Percentiles rank a stretch among this genome's conserved stretches.
Conservation (phyloP, 2,113 vertebrate species). For the Bos taurus region ARS-UCD2.0 NC_037337.1:57297501-57298000, state of each 20-base stretch:
- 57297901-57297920: constrained; percentile 33
- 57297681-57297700: neutral
- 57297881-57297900: constrained; percentile 50
- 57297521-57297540: neutral
- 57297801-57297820: neutral
- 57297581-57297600: neutral
- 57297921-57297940: constrained; percentile 57
- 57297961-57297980: constrained; percentile 44
- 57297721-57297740: neutral
- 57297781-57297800: neutral
- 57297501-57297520: neutral
- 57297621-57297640: neutral
- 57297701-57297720: neutral
- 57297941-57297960: constrained; percentile 46
- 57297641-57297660: neutral
- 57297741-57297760: neutral
- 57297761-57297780: neutral
- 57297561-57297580: neutral
- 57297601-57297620: neutral
- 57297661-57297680: neutral
- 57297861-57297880: constrained; percentile 51
- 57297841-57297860: constrained; percentile 39
- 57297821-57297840: neutral
- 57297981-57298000: constrained; percentile 52
- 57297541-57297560: neutral